Conservation (phyloP, 1,140 invertebrate genomes). For the Drosophila repletoides region DNA sequence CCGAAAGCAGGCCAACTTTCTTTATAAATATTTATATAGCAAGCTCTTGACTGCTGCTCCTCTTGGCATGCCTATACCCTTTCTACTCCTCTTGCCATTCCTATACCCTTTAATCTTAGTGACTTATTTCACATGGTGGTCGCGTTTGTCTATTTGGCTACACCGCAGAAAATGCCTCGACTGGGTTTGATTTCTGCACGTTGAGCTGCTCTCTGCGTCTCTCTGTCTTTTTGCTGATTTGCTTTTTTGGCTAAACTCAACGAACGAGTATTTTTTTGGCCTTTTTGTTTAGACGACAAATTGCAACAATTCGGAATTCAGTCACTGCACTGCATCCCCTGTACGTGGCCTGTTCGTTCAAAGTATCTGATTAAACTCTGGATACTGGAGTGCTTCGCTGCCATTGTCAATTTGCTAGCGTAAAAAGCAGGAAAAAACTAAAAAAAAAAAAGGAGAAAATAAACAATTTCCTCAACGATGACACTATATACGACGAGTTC, state of each 20-base stretch:
- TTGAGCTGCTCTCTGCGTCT: conserved; percentile 51
- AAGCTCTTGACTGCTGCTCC: background rate
- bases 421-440: too few species aligned
- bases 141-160: conserved; percentile 50
- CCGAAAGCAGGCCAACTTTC: conserved; percentile 1
- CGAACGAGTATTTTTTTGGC: conserved; percentile 38
- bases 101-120: background rate
- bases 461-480: conserved; percentile 22
- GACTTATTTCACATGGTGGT: conserved; percentile 58
- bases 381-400: background rate
- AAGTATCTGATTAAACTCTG: conserved; percentile 47
- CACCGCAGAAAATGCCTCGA: conserved; percentile 39
- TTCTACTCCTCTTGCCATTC: background rate
- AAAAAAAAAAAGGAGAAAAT: background rate
- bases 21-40: background rate
- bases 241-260: conserved; percentile 37
- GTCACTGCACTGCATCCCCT: conserved; percentile 43
- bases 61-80: background rate
- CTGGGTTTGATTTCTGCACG: conserved; percentile 55
- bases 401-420: background rate
- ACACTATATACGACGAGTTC: background rate
- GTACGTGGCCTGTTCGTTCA: conserved; percentile 32
- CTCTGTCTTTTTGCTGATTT: conserved; percentile 56
- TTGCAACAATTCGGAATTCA: conserved; percentile 55
- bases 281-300: conserved; percentile 66